These are phyloP conservation scores for Fringilla coelebs DNA, from an alignment of 2,797 vertebrate genomes.

Conservation along the genomic window DNA sequence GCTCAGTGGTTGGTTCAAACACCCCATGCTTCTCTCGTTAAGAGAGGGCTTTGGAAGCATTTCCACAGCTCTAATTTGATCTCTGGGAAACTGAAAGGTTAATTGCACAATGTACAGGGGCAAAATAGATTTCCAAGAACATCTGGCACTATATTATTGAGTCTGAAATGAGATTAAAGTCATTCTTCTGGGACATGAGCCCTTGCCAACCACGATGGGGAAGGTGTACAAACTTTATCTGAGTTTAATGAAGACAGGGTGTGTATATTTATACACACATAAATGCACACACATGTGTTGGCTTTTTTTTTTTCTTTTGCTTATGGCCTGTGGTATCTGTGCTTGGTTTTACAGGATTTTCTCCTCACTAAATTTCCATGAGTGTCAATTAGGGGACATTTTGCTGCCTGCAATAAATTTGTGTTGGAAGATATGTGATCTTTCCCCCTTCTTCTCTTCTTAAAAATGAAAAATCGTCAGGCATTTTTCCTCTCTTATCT, in stretches of 20 bases:
- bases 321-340: neutral
- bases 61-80: slow-evolving; percentile 61
- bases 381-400: neutral
- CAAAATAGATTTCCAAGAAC: slow-evolving; percentile 71
- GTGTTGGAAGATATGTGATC: neutral
- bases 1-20: slow-evolving; percentile 37
- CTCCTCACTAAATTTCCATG: neutral
- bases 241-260: slow-evolving; percentile 48
- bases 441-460: neutral
- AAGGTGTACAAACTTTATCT: slow-evolving; percentile 54
- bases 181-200: slow-evolving; percentile 54
- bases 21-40: slow-evolving; percentile 33
- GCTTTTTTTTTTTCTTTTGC: neutral
- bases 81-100: slow-evolving; percentile 66
- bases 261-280: slow-evolving; percentile 16
- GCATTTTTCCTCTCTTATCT: neutral
- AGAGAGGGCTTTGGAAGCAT: slow-evolving; percentile 57
- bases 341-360: slow-evolving; percentile 4
- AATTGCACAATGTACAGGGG: slow-evolving; percentile 66
- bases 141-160: slow-evolving; percentile 50
- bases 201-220: slow-evolving; percentile 31
- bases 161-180: slow-evolving; percentile 64
- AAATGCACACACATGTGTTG: neutral
- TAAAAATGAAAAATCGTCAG: neutral
- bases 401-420: neutral